Conservation (phyloP, 2,113 vertebrate genomes). For the Bos indicus region DNA sequence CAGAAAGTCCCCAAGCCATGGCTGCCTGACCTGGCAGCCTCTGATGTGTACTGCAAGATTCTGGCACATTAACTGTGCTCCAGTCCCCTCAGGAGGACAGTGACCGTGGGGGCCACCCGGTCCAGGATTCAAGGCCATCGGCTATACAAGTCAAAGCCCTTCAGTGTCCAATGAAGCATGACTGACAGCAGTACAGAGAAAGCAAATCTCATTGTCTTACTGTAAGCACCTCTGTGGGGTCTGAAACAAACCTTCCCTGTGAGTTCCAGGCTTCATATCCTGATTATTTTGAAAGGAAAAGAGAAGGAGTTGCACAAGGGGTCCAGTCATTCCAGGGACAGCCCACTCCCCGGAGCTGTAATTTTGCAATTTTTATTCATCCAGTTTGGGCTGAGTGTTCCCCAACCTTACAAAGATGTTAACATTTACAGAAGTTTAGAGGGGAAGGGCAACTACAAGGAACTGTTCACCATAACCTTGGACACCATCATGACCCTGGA, state of each 20-base stretch:
- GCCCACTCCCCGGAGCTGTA: fast-evolving
- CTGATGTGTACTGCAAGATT: background rate
- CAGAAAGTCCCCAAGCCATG: background rate
- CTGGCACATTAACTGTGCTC: background rate
- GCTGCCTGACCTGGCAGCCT: background rate
- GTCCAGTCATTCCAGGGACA: background rate
- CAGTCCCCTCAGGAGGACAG: background rate
- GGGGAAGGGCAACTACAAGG: background rate
- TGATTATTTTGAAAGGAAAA: background rate
- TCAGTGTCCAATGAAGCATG: fast-evolving
- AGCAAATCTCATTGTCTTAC: fast-evolving
- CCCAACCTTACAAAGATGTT: background rate
- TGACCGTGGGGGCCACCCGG: fast-evolving
- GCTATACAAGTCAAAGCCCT: fast-evolving
- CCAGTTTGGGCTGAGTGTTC: background rate
- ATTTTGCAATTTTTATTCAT: no score
- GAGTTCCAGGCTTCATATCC: background rate
- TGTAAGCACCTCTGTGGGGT: background rate
- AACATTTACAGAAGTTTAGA: background rate
- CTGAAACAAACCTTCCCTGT: background rate
- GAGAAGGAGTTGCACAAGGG: background rate
- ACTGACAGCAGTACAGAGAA: fast-evolving
- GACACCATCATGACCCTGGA: background rate
- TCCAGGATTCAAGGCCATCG: fast-evolving
- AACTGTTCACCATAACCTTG: background rate